These are phyloP conservation scores for Hyphantria cunea DNA, from an alignment of 1,140 invertebrate species.

Conservation along the genomic window DNA sequence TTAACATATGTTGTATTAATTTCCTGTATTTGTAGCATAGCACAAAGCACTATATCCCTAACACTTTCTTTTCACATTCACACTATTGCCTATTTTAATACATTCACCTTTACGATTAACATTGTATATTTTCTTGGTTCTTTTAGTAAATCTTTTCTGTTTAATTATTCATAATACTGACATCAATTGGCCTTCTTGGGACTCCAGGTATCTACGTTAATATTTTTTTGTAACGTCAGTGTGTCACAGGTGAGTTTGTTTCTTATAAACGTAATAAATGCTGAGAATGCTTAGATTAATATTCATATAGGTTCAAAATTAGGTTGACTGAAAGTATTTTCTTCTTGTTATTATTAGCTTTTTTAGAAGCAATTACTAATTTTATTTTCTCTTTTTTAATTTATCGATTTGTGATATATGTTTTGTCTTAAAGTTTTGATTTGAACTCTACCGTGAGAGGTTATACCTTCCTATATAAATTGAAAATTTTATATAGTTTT, in stretches of 20 bases:
- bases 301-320: too few relatives aligned
- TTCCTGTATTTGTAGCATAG: conserved; percentile 53
- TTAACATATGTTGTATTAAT: conserved; percentile 61
- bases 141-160: conserved; percentile 57
- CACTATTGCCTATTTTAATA: conserved; percentile 63
- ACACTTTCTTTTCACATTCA: conserved; percentile 62
- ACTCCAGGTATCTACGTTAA: conserved; percentile 30
- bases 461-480: too few relatives aligned
- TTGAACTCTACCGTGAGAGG: too few relatives aligned
- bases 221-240: conserved; percentile 6
- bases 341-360: too few relatives aligned
- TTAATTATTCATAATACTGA: conserved; percentile 17
- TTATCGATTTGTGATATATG: too few relatives aligned
- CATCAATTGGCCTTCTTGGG: conserved; percentile 16
- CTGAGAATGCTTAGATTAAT: too few relatives aligned
- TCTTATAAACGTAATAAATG: background rate
- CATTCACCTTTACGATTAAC: conserved; percentile 68
- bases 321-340: too few relatives aligned
- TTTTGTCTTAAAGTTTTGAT: too few relatives aligned
- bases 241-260: conserved; percentile 30
- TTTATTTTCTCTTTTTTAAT: too few relatives aligned
- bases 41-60: conserved; percentile 66
- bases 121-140: conserved; percentile 62
- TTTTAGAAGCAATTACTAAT: too few relatives aligned
- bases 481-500: too few relatives aligned